Conservation (phyloP, 2,113 vertebrate species). For the Oenanthe melanoleuca region DNA sequence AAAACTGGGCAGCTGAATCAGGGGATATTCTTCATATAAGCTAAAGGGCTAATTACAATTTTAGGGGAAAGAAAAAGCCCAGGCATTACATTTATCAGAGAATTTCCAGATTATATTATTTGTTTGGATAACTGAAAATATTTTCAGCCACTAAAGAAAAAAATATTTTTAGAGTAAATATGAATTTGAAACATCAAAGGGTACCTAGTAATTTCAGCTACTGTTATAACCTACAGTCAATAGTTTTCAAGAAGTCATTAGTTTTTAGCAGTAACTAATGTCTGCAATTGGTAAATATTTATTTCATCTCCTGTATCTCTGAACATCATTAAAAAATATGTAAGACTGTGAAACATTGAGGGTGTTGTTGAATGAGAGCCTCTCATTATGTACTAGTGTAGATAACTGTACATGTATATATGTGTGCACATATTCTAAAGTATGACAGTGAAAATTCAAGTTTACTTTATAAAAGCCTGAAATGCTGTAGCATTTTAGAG, state of each 20-base stretch:
- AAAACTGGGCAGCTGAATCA: neutral
- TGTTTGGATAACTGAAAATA: neutral
- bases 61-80: rapidly evolving
- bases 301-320: neutral
- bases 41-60: neutral
- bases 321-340: neutral
- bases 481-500: neutral
- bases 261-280: neutral
- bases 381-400: neutral
- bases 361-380: neutral
- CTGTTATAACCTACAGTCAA: neutral
- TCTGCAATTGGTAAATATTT: neutral
- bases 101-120: neutral
- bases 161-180: neutral
- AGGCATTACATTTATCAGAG: neutral
- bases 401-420: no score
- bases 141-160: neutral
- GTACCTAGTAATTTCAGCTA: neutral
- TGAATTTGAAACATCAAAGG: neutral
- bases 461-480: neutral
- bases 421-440: neutral
- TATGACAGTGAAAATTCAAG: neutral
- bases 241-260: neutral
- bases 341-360: neutral
- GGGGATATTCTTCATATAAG: neutral